These are phyloP conservation scores for Musca domestica DNA, from an alignment of 1,140 invertebrate species.

Conservation along the genomic window DNA sequence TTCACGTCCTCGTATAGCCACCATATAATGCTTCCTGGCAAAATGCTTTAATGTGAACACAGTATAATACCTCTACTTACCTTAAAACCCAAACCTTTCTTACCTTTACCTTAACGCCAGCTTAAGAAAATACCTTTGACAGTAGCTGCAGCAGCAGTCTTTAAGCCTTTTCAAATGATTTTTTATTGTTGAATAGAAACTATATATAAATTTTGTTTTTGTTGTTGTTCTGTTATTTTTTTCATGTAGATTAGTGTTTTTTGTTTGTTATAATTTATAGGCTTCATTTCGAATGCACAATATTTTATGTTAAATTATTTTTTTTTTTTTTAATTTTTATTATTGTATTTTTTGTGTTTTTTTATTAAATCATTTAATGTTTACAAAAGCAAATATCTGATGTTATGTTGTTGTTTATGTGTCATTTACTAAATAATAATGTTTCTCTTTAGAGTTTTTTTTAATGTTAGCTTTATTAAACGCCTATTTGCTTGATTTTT, in stretches of 20 bases:
- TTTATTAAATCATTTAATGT: background rate
- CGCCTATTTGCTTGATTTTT: background rate
- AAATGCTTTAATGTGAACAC: too few species aligned
- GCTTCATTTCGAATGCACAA: background rate
- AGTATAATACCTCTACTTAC: too few species aligned
- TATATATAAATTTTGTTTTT: constrained; percentile 14
- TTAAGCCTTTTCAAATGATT: constrained; percentile 9
- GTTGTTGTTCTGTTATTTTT: background rate
- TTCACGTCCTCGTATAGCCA: too few species aligned
- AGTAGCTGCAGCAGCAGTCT: background rate
- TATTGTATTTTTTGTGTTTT: background rate
- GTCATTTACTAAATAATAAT: background rate
- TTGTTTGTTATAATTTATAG: background rate
- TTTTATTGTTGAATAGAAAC: constrained; percentile 18
- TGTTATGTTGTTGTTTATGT: too few species aligned
- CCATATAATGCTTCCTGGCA: too few species aligned
- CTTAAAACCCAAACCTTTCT: too few species aligned
- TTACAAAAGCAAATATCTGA: constrained; percentile 17
- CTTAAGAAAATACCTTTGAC: too few species aligned
- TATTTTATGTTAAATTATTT: background rate
- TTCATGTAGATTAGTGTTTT: background rate
- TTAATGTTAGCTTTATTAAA: constrained; percentile 3
- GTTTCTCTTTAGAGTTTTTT: constrained; percentile 3
- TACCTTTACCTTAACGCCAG: too few species aligned
- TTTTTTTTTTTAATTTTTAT: background rate